Conservation (phyloP, 1,140 invertebrate species). For the Magallana angulata region DNA sequence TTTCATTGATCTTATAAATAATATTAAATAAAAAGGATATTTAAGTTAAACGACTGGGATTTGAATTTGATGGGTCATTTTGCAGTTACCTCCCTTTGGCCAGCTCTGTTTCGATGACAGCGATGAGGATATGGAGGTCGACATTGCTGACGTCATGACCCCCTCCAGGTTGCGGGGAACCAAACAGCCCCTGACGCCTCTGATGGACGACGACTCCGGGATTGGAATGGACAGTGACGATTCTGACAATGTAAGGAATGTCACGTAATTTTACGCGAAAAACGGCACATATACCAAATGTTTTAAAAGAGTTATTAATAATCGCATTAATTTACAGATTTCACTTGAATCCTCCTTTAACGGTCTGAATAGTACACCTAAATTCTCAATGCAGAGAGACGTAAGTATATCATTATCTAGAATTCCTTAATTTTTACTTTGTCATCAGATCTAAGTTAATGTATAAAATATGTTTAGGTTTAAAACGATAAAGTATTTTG, state of each 20-base stretch:
- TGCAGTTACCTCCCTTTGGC: conserved; percentile 3
- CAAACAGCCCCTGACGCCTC: neutral
- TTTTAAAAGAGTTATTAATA: too few relatives aligned
- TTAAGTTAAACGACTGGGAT: too few relatives aligned
- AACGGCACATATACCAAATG: too few relatives aligned
- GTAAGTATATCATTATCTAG: neutral
- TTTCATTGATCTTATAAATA: too few relatives aligned
- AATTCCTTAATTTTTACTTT: too few relatives aligned
- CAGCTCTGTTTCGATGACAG: conserved; percentile 9
- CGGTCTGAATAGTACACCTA: conserved; percentile 7
- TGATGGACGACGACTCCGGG: conserved; percentile 33
- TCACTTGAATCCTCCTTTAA: neutral
- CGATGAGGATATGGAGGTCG: neutral
- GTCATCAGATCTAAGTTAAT: too few relatives aligned
- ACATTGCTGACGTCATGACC: neutral
- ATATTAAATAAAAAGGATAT: too few relatives aligned
- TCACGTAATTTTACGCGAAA: too few relatives aligned
- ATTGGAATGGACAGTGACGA: conserved; percentile 27
- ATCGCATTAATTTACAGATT: neutral
- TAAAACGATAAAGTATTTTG: neutral
- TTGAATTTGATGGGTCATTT: neutral
- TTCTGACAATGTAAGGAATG: neutral
- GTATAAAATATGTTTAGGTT: neutral
- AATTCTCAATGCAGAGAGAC: neutral
- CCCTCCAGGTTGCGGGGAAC: neutral